Evolutionary conservation across 2,888 invertebrate species (phyloP).

Genomic region (Hipparchia sbordonii): DNA sequence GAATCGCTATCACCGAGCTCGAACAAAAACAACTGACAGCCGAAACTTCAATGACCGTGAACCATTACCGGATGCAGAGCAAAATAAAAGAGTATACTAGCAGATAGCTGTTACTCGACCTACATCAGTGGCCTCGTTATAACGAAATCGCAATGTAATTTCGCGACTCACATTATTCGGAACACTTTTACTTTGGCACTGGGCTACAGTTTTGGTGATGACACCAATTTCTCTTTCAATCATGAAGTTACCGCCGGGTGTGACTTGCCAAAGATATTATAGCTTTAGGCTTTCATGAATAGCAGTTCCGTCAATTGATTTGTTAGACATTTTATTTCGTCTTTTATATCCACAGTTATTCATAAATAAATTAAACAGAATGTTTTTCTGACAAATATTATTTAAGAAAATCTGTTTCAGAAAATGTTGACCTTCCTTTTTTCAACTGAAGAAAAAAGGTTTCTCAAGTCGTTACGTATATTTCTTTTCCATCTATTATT

Average conservation of each 20-base stretch:
- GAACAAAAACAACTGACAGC: slow-evolving; percentile 43
- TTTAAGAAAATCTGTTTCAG: no score
- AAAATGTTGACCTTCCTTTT: no score
- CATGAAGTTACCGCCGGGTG: slow-evolving; percentile 47
- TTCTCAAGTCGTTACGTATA: no score
- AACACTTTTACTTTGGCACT: slow-evolving; percentile 81
- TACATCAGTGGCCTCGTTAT: slow-evolving; percentile 76
- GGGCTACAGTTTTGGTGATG: slow-evolving; percentile 67
- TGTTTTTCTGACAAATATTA: no score
- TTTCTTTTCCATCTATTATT: not conserved
- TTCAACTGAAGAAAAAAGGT: no score
- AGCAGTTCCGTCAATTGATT: not conserved
- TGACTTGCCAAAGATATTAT: not conserved
- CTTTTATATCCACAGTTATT: no score
- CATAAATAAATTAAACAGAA: no score
- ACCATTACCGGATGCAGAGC: slow-evolving; percentile 61
- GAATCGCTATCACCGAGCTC: slow-evolving; percentile 17
- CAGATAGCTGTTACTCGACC: slow-evolving; percentile 79
- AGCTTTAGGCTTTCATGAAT: not conserved
- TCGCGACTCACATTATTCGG: slow-evolving; percentile 79
- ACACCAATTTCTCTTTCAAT: slow-evolving; percentile 82
- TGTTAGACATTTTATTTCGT: no score
- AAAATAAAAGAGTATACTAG: slow-evolving; percentile 66
- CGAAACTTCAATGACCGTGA: slow-evolving; percentile 61
- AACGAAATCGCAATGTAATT: slow-evolving; percentile 82